Conservation (phyloP, 2,888 invertebrate genomes). For the Dolomedes plantarius region DNA sequence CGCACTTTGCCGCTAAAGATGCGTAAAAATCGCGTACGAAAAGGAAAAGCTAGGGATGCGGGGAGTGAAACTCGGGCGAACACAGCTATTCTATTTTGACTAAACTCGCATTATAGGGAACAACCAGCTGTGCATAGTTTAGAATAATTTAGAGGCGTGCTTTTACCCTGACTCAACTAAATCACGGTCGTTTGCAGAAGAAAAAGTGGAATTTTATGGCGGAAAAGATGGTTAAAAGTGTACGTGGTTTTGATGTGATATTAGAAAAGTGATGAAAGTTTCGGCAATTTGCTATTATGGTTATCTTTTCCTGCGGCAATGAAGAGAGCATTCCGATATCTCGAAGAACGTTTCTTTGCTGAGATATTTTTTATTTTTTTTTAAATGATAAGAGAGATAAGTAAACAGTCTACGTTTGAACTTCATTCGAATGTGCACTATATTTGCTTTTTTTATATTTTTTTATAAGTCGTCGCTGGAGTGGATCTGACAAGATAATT, state of each 20-base stretch:
- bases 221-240: conserved; percentile 2
- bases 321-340: not conserved
- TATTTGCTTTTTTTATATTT: too few relatives aligned
- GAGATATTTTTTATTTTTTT: too few relatives aligned
- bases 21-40: conserved; percentile 19
- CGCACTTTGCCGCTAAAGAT: conserved; percentile 27
- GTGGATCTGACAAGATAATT: too few relatives aligned
- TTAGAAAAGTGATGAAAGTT: not conserved
- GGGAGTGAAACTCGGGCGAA: not conserved
- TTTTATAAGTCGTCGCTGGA: too few relatives aligned
- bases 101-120: conserved; percentile 11
- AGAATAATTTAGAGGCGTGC: conserved; percentile 5
- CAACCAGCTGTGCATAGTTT: conserved; percentile 14
- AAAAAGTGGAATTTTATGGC: conserved; percentile 10
- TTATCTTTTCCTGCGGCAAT: not conserved
- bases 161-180: not conserved
- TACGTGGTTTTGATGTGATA: conserved; percentile 6
- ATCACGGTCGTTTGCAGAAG: conserved; percentile 2
- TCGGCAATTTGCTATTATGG: not conserved
- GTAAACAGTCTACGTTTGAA: too few relatives aligned
- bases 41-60: not conserved
- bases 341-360: not conserved
- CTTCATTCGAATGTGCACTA: too few relatives aligned
- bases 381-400: too few relatives aligned
- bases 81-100: conserved; percentile 15